phyloP scores from a whole-genome alignment of 2,888 invertebrate species.

The Nasonia oneida region DNA sequence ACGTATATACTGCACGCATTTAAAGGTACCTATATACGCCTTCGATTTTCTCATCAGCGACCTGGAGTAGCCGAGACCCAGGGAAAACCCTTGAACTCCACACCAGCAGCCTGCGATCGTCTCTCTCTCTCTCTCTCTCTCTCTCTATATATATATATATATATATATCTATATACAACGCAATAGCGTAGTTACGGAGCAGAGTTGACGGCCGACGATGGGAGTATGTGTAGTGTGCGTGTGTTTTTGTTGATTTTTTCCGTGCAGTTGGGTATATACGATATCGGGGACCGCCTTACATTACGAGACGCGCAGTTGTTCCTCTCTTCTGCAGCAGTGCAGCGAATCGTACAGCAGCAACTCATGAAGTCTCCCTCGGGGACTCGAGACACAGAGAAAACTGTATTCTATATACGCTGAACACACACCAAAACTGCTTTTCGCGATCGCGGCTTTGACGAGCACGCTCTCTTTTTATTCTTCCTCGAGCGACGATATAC shows the following conservation, averaged over 20 bases:
- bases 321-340: background rate
- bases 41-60: background rate
- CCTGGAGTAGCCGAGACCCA: background rate
- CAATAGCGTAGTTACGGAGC: background rate
- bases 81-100: background rate
- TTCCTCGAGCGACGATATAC: background rate
- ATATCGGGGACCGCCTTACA: background rate
- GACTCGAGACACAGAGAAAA: background rate
- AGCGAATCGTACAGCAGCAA: background rate
- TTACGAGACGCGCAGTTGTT: conserved; percentile 12
- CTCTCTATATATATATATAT: too few species aligned
- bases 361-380: background rate
- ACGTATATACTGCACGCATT: background rate
- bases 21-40: background rate
- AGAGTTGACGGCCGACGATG: background rate
- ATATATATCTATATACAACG: background rate
- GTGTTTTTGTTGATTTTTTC: conserved; percentile 18
- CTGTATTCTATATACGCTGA: background rate
- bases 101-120: background rate
- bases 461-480: background rate
- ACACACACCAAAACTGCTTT: background rate
- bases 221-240: background rate
- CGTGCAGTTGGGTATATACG: background rate
- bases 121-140: too few species aligned
- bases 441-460: background rate